A percentile compares a stretch with the other conserved stretches of the same genome.
Conservation (phyloP, 2,113 vertebrate species). For the Dissostichus mawsoni region DNA sequence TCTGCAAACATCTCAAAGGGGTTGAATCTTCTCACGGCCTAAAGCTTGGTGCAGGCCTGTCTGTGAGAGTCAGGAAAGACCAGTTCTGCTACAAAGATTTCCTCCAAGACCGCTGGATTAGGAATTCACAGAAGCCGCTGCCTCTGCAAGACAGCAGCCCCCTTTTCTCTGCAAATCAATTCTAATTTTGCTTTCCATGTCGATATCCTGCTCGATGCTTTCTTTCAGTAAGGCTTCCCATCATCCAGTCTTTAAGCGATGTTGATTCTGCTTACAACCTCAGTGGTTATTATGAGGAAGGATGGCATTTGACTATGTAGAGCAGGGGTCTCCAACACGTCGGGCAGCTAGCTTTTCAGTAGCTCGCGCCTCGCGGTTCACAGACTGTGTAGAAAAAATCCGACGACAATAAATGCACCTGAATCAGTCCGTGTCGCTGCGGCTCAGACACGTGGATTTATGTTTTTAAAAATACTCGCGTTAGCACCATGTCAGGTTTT, state of each 20-base stretch:
- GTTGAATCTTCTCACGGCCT: conserved; percentile 70
- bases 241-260: conserved; percentile 31
- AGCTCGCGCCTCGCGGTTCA: too few relatives aligned
- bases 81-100: conserved; percentile 70
- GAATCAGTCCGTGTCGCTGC: too few relatives aligned
- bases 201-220: conserved; percentile 63
- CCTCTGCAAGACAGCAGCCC: conserved; percentile 43
- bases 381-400: too few relatives aligned
- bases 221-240: conserved; percentile 43
- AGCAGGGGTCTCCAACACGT: not conserved
- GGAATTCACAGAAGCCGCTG: conserved; percentile 72
- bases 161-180: conserved; percentile 73
- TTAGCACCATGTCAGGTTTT: too few relatives aligned
- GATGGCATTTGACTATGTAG: not conserved
- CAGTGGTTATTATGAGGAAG: not conserved
- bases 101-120: conserved; percentile 75
- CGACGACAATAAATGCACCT: too few relatives aligned
- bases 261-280: conserved; percentile 30
- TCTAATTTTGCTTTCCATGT: conserved; percentile 72
- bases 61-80: conserved; percentile 74
- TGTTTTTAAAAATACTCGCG: too few relatives aligned
- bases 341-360: too few relatives aligned
- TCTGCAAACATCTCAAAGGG: conserved; percentile 57
- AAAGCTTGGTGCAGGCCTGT: conserved; percentile 64
- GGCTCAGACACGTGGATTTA: too few relatives aligned